These are phyloP conservation scores for Syrrhaptes paradoxus DNA, from an alignment of 2,113 vertebrate genomes.

Conservation along the genomic window DNA sequence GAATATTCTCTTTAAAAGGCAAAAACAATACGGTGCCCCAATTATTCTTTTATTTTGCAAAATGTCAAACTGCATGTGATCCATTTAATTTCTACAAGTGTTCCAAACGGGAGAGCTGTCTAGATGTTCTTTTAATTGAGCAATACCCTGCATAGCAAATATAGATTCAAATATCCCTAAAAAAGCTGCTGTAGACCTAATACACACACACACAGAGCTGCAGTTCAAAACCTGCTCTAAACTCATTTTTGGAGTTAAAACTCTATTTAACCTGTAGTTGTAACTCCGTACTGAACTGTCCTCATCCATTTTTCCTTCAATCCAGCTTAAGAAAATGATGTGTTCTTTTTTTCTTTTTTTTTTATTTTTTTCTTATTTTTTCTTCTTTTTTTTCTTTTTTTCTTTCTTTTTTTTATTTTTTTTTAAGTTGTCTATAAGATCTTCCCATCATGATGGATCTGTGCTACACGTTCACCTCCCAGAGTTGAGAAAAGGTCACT, in stretches of 20 bases:
- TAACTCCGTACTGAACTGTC: background rate
- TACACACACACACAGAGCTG: background rate
- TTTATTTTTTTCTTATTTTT: background rate
- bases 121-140: constrained; percentile 66
- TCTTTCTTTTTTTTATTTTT: background rate
- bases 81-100: constrained; percentile 81
- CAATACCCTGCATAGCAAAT: constrained; percentile 52
- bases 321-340: background rate
- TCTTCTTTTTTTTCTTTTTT: accelerated
- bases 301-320: background rate
- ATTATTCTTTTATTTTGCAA: constrained; percentile 79
- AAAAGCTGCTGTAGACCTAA: background rate
- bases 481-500: constrained; percentile 57
- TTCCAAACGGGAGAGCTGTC: constrained; percentile 74
- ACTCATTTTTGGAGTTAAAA: background rate
- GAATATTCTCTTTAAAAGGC: constrained; percentile 73
- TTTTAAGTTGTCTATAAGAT: background rate
- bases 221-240: background rate
- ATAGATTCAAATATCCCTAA: constrained; percentile 49
- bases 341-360: background rate
- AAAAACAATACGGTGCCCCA: constrained; percentile 75
- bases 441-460: constrained; percentile 12
- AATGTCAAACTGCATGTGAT: constrained; percentile 81
- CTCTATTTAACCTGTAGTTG: background rate
- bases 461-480: constrained; percentile 27